phyloP scores from a whole-genome alignment of 2,113 vertebrate species.

The Chloebia gouldiae region DNA sequence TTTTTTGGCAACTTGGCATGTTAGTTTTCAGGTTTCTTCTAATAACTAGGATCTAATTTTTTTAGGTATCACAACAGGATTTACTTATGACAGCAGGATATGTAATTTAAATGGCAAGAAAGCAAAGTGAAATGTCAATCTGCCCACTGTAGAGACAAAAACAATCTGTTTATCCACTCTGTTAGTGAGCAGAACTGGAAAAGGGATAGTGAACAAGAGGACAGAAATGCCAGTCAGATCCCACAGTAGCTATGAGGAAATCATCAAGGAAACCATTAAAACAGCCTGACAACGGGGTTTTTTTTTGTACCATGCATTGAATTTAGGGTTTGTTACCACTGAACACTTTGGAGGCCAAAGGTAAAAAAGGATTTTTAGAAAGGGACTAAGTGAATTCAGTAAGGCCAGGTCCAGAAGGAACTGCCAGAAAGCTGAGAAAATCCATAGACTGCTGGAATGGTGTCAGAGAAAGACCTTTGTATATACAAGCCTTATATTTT shows the following conservation, averaged over 20 bases:
- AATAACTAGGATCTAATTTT: not conserved
- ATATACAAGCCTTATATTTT: not conserved
- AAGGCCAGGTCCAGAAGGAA: slow-evolving; percentile 5
- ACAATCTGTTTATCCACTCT: not conserved
- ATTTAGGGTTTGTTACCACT: not conserved
- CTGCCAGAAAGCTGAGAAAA: not conserved
- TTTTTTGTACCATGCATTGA: not conserved
- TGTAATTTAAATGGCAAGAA: not conserved
- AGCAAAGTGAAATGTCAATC: not conserved
- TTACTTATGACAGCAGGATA: not conserved
- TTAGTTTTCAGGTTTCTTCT: not conserved
- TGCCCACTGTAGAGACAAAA: not conserved
- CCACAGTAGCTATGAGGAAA: not conserved
- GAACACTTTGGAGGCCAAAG: not conserved
- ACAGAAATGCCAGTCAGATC: not conserved
- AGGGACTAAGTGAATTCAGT: not conserved
- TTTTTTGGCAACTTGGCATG: not conserved
- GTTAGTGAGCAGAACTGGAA: not conserved
- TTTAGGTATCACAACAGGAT: not conserved
- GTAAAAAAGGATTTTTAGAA: not conserved
- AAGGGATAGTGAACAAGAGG: not conserved
- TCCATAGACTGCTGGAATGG: not conserved
- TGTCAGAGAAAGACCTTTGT: not conserved
- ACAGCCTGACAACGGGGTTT: not conserved
- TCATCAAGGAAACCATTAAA: not conserved